These are phyloP conservation scores for Brachionus koreanus DNA, from an alignment of 1,140 invertebrate species.

Conservation along the genomic window DNA sequence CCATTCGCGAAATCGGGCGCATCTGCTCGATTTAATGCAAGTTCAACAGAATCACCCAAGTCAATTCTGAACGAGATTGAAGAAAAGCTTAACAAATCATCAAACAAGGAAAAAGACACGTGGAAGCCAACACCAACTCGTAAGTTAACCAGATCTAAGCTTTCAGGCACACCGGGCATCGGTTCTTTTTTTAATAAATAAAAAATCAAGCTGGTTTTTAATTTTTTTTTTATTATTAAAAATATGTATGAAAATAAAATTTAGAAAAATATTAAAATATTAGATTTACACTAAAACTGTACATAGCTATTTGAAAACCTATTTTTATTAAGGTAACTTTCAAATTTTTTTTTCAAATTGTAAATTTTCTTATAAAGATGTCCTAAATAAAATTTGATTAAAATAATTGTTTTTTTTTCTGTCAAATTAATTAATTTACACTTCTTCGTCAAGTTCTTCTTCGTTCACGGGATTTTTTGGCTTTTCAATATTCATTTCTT, in stretches of 20 bases:
- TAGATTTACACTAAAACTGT: constrained; percentile 23
- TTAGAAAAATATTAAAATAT: not conserved
- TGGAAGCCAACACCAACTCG: constrained; percentile 39
- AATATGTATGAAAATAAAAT: not conserved
- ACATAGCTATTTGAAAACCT: not conserved
- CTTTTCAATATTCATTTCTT: not conserved
- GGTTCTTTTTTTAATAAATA: constrained; percentile 41
- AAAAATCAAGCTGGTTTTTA: not conserved
- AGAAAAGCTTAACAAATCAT: constrained; percentile 32
- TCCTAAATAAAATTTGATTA: constrained; percentile 27
- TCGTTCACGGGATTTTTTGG: not conserved
- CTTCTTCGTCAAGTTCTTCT: not conserved
- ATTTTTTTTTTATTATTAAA: not conserved
- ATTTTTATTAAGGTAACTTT: not conserved
- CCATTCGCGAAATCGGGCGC: constrained; percentile 27
- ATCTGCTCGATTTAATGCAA: constrained; percentile 2
- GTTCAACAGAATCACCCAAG: constrained; percentile 2
- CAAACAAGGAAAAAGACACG: constrained; percentile 15
- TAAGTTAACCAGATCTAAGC: constrained; percentile 13
- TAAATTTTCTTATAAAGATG: constrained; percentile 39
- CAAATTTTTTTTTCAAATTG: not conserved
- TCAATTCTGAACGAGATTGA: constrained; percentile 39
- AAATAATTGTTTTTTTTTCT: not conserved
- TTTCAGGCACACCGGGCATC: constrained; percentile 5
- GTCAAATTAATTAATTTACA: not conserved